These are phyloP conservation scores for Cherax destructor DNA, from an alignment of 1,140 invertebrate genomes.

Conservation along the genomic window DNA sequence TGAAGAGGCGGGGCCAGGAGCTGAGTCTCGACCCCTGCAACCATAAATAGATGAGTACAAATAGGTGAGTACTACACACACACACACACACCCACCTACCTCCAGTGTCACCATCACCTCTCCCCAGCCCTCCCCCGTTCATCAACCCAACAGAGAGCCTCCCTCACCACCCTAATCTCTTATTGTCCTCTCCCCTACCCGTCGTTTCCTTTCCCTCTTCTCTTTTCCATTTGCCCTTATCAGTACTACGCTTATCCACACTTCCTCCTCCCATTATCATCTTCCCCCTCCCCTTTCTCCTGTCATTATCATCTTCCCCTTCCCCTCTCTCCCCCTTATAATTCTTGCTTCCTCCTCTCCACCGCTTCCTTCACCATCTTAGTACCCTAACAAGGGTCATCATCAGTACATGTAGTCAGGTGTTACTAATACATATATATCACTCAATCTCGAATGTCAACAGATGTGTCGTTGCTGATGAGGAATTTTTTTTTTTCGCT, in stretches of 20 bases:
- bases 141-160: background rate
- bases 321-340: background rate
- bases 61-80: background rate
- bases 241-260: background rate
- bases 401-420: no score
- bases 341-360: background rate
- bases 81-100: slow-evolving; percentile 1
- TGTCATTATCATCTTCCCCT: background rate
- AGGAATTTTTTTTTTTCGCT: no score
- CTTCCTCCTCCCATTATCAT: background rate
- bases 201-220: background rate
- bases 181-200: background rate
- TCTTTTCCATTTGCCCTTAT: background rate
- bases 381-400: no score
- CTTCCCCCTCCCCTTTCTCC: background rate
- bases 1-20: no score
- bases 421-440: no score
- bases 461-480: no score
- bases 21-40: no score
- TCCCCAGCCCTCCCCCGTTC: background rate
- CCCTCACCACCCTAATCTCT: slow-evolving; percentile 2
- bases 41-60: no score
- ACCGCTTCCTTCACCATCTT: no score
- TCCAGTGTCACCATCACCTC: background rate
- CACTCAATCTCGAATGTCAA: no score